Evolutionary conservation across 2,888 invertebrate species (phyloP).

Genomic region (Eristalis pertinax): DNA sequence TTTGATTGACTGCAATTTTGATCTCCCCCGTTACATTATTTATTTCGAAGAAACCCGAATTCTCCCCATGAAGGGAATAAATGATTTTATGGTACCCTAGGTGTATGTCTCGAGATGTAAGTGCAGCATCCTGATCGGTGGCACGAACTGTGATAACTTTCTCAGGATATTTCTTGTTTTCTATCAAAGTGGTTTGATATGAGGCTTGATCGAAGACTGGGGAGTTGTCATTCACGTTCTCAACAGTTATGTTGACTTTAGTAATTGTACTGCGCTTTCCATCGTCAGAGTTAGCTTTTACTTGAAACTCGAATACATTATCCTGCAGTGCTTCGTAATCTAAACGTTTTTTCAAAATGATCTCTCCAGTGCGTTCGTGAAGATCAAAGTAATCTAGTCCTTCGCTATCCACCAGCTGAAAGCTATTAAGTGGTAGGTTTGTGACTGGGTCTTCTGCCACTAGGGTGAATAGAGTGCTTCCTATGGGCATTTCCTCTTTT

Average conservation of each 20-base stretch:
- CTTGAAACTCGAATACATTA: conserved; percentile 82
- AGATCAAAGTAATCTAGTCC: conserved; percentile 83
- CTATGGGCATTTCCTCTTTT: conserved; percentile 90
- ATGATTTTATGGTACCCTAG: conserved; percentile 87
- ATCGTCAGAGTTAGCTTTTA: conserved; percentile 82
- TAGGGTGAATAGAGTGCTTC: conserved; percentile 86
- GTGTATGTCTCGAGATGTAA: conserved; percentile 83
- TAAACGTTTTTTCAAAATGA: conserved; percentile 87
- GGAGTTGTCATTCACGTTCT: conserved; percentile 90
- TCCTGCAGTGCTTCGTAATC: conserved; percentile 89
- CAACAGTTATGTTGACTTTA: conserved; percentile 86
- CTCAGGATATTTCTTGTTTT: conserved; percentile 87
- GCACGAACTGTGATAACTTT: conserved; percentile 87
- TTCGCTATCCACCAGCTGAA: conserved; percentile 83
- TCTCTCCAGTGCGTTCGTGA: conserved; percentile 87
- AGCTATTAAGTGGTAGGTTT: conserved; percentile 84
- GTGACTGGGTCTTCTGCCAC: conserved; percentile 88
- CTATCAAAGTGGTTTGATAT: conserved; percentile 87
- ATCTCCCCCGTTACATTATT: conserved; percentile 87
- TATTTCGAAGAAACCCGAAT: conserved; percentile 88
- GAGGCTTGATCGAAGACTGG: conserved; percentile 87
- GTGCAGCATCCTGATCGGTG: conserved; percentile 86
- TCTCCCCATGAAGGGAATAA: conserved; percentile 88
- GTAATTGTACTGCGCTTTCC: conserved; percentile 84
- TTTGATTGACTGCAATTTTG: conserved; percentile 85